Evolutionary conservation across 1,140 invertebrate species (phyloP), one percentile per base, ranked within the genome.

Genomic region (Cydia fagiglandana): DNA sequence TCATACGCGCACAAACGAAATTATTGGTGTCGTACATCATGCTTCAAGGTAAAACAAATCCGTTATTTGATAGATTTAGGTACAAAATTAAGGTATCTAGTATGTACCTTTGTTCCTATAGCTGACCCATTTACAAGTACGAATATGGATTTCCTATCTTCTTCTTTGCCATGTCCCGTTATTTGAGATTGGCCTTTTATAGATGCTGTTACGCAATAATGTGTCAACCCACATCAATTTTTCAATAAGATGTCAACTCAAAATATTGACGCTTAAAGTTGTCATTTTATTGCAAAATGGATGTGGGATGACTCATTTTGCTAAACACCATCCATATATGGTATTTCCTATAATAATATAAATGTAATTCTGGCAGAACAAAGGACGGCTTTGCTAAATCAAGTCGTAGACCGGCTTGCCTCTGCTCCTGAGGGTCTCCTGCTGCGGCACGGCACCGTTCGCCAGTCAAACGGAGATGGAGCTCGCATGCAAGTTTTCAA

Each of bases 1-100:
- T 87, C 3, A 90, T 91, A 73, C 73, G 15, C n/a, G 78, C 87
- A 45, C 81, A 80, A 13, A 80, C 88, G n/a, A 76, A 64, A 20
- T 76, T 90, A 7, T 78, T 91, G 9, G 83, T 85, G 4, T 89
- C 90, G 0, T 89, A 90, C 78, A 83, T 90, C 70, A 83, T 86
- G 79, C 81, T 89, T 15, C 84, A 90, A 85, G 89, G 90, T 91
- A 83, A 38, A 30, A 17, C 73, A 28, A 17, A 41, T 13, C 76
- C 45, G 41, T 45, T 45, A 12, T 12, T 12, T 34, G 34, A 4
- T 34, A 6, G 34, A 34, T 34, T 4, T 6, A 34, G 34, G 34
- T 34, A 6, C 6, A 6, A 34, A 34, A 34, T 34, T 34, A 34
- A 34, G 34, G 2, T 34, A 34, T 5, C 34, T 34, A 30, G 30